Base-by-base conservation (phyloP, 1,140 invertebrate species). In the Pseudoatta argentina region DNA sequence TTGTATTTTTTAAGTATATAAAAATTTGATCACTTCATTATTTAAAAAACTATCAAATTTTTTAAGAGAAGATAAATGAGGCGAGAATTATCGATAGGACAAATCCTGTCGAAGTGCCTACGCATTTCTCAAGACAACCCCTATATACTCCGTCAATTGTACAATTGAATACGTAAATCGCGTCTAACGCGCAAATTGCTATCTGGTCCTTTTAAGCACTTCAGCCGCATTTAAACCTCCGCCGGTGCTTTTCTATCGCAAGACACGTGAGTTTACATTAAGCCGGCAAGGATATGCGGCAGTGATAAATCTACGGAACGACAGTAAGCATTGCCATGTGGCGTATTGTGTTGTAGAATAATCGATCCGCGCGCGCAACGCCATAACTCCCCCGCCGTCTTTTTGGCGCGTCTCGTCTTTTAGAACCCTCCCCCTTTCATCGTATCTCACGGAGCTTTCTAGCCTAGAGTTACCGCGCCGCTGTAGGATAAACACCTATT, bases 171-270 rank as follows among this genome's bases (percentile, higher is more conserved):
- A 18, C 24, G 69, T 51, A 83, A 83, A 83, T 83, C 24, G 69
- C 57, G n/a, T 61, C 55, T 63, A 83, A 24, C 55, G n/a, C n/a
- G 69, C 39, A 83, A 83, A 83, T 83, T 75, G 55, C 24, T 83
- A 73, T 73, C 55, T 39, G 24, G 24, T 44, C 18, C 69, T 83
- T 75, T 73, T 75, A 83, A 83, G 55, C 69, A 61, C 53, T 61
- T 44, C 24, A 12, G 55, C 55, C 4, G 5, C 18, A 34, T 61
- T 73, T 59, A 48, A 61, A 61, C 27, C 55, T 6, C 24, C 24
- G 18, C 27, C 18, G 79, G 18, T 57, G 53, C 39, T 75, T 75
- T 83, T 63, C 55, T 73, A 83, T 83, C 44, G 55, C 24, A 75
- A 48, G 24, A 83, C 24, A 34, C 18, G 39, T 63, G 55, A 82